These are phyloP conservation scores for Aegithalos caudatus DNA, from an alignment of 2,113 vertebrate species.

Conservation along the genomic window DNA sequence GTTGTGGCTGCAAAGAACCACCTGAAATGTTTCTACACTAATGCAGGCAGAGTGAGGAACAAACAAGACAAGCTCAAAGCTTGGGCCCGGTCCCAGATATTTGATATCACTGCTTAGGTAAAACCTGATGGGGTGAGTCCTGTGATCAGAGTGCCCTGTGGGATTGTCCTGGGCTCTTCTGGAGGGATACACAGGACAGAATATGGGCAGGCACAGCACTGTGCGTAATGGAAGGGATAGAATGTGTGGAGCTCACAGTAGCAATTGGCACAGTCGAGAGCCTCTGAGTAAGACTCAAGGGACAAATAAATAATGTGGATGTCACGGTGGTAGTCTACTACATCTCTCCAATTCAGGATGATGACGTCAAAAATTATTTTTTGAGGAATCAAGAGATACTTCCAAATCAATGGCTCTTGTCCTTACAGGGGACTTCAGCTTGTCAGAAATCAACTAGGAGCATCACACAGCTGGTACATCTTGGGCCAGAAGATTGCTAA, in stretches of 20 bases:
- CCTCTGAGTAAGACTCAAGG: background rate
- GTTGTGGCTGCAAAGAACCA: background rate
- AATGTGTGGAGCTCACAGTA: background rate
- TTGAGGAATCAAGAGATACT: rapidly evolving
- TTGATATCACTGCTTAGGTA: background rate
- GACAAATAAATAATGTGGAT: background rate
- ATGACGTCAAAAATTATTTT: background rate
- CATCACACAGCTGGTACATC: background rate
- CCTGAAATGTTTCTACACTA: background rate
- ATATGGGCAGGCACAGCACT: background rate
- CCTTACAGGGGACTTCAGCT: background rate
- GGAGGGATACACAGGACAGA: background rate
- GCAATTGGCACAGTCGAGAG: background rate
- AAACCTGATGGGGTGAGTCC: background rate
- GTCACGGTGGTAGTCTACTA: too few species aligned
- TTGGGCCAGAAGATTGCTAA: background rate
- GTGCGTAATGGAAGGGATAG: too few species aligned
- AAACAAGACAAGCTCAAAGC: background rate
- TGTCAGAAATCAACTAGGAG: background rate
- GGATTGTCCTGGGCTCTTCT: background rate
- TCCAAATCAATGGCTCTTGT: background rate
- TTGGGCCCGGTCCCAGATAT: background rate
- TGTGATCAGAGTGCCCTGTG: background rate
- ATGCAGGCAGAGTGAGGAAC: background rate
- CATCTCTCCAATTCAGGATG: background rate